Conservation (phyloP, 2,888 invertebrate genomes). For the Acanthoscelides obtectus region DNA sequence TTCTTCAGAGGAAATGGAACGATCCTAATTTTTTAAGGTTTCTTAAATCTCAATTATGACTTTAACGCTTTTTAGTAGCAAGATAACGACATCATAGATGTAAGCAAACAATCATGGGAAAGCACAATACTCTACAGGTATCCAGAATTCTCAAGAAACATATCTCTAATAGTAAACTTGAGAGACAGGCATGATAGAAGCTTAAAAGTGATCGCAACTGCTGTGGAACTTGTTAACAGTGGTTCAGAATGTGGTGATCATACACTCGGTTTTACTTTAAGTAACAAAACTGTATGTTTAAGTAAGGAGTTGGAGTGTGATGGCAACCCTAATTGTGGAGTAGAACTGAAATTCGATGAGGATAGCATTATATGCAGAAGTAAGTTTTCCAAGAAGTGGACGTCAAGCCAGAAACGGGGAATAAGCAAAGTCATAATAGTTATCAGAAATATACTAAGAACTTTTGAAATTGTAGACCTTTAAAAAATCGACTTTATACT, state of each 20-base stretch:
- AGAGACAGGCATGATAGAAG: neutral
- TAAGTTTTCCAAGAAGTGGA: neutral
- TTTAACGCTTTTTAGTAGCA: neutral
- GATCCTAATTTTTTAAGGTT: too few species aligned
- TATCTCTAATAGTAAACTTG: neutral
- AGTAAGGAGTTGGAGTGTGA: constrained; percentile 4
- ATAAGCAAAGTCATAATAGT: too few species aligned
- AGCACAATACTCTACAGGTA: neutral
- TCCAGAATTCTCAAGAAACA: neutral
- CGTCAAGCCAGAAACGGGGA: too few species aligned
- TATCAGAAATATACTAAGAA: too few species aligned
- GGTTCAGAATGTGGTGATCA: neutral
- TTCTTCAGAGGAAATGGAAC: too few species aligned
- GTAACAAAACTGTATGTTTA: constrained; percentile 1
- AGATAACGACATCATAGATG: neutral
- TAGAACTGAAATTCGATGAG: constrained; percentile 4
- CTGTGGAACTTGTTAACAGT: neutral
- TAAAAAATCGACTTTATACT: too few species aligned
- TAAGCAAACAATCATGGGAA: neutral
- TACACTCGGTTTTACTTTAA: neutral
- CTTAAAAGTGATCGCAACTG: neutral
- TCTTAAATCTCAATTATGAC: too few species aligned
- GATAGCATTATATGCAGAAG: constrained; percentile 6
- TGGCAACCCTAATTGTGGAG: constrained; percentile 7
- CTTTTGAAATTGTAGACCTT: too few species aligned